phyloP scores from a whole-genome alignment of 2,113 vertebrate genomes.

The Dunckerocampus dactyliophorus region DNA sequence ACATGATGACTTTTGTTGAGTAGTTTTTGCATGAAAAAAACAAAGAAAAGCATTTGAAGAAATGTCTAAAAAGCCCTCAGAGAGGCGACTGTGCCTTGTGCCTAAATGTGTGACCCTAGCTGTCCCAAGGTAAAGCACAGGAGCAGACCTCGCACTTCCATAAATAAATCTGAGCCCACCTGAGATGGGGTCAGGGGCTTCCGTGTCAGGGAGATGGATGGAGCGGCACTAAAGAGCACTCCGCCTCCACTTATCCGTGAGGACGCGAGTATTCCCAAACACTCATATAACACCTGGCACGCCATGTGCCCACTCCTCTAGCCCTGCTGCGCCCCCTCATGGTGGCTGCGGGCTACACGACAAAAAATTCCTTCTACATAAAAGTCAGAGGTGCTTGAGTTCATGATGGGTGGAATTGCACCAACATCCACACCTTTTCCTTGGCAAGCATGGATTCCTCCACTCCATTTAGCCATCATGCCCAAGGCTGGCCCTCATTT shows the following conservation, averaged over 20 bases:
- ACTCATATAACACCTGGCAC: slow-evolving; percentile 15
- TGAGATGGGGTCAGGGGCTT: slow-evolving; percentile 48
- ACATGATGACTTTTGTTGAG: neutral
- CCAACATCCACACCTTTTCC: neutral
- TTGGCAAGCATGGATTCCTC: slow-evolving; percentile 20
- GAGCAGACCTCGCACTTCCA: slow-evolving; percentile 43
- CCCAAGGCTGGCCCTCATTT: slow-evolving; percentile 15
- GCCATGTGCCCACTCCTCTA: slow-evolving; percentile 4
- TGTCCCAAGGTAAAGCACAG: slow-evolving; percentile 3
- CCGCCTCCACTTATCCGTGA: slow-evolving; percentile 48
- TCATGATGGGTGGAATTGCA: too few species aligned
- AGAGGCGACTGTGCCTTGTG: slow-evolving; percentile 2
- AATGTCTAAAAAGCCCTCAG: neutral
- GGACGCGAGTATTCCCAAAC: slow-evolving; percentile 41
- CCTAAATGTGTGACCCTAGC: slow-evolving; percentile 16
- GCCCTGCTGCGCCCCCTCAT: neutral
- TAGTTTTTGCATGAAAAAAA: neutral
- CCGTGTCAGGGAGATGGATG: slow-evolving; percentile 64
- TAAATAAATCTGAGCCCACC: slow-evolving; percentile 58
- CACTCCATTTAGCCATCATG: slow-evolving; percentile 15
- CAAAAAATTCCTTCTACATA: too few species aligned
- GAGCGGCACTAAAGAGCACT: slow-evolving; percentile 62
- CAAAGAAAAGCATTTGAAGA: too few species aligned
- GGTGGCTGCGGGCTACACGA: neutral
- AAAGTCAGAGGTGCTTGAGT: neutral